Evolutionary conservation across 2,113 vertebrate species (phyloP).

Genomic region (Entomyzon cyanotis): DNA sequence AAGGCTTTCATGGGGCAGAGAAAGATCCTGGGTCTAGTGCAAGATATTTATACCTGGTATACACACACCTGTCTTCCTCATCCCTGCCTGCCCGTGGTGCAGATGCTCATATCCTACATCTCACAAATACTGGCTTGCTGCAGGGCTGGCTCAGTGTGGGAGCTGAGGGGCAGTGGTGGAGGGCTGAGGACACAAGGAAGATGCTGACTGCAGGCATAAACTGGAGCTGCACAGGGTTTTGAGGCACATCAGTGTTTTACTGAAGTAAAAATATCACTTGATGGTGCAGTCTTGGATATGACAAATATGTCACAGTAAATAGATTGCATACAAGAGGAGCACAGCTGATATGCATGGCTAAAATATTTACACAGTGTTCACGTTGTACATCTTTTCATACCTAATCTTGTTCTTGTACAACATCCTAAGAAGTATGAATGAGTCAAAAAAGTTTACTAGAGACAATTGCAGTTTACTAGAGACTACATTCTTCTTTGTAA

Average conservation of each 20-base stretch:
- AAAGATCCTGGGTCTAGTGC: background rate
- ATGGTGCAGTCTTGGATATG: background rate
- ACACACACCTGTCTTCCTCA: background rate
- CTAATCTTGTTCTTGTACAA: background rate
- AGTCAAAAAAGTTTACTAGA: background rate
- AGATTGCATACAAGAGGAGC: background rate
- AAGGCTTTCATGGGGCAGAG: background rate
- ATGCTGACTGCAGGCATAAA: background rate
- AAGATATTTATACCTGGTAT: background rate
- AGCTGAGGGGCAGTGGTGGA: background rate
- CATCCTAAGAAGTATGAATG: background rate
- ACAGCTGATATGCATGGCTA: background rate
- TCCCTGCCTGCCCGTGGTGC: background rate
- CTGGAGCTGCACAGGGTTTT: background rate
- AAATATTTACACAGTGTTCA: background rate
- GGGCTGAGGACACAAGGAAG: rapidly evolving
- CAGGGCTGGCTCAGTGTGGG: background rate
- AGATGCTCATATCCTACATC: background rate
- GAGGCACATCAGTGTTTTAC: background rate
- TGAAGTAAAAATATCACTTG: background rate
- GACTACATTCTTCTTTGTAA: background rate
- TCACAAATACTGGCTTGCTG: background rate
- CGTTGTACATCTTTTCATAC: background rate
- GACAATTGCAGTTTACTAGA: no score
- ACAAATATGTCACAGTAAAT: background rate